Percentiles rank a stretch among this genome's conserved stretches.
These are phyloP conservation scores for Enteromius radiatus DNA, from an alignment of 2,797 vertebrate species.

Conservation along the genomic window DNA sequence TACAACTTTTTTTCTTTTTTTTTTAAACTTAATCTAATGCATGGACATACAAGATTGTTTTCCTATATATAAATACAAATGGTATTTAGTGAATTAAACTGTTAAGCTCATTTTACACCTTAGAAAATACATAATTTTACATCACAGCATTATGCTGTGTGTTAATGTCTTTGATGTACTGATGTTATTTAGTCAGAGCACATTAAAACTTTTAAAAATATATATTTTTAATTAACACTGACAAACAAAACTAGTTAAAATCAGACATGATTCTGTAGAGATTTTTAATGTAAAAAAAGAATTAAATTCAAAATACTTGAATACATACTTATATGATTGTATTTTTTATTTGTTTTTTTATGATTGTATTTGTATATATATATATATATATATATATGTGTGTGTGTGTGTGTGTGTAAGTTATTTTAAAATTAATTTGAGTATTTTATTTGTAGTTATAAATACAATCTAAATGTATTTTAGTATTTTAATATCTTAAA, in stretches of 20 bases:
- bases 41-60: background rate
- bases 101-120: background rate
- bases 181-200: background rate
- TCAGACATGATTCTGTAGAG: background rate
- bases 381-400: too few relatives aligned
- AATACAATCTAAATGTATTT: background rate
- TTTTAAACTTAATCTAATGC: background rate
- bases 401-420: background rate
- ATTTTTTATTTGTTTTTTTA: background rate
- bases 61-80: background rate
- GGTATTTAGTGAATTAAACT: background rate
- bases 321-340: background rate
- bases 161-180: background rate
- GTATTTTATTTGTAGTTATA: constrained; percentile 1
- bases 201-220: background rate
- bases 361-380: background rate
- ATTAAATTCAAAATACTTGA: background rate
- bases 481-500: background rate
- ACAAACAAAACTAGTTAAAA: background rate
- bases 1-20: background rate
- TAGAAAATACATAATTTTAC: background rate
- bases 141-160: background rate
- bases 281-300: background rate
- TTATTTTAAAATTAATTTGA: background rate
- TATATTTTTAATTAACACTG: background rate